Evolutionary conservation across 2,888 invertebrate genomes (phyloP), one percentile per base, ranked within the genome.

Genomic region (Heliconius erato): DNA sequence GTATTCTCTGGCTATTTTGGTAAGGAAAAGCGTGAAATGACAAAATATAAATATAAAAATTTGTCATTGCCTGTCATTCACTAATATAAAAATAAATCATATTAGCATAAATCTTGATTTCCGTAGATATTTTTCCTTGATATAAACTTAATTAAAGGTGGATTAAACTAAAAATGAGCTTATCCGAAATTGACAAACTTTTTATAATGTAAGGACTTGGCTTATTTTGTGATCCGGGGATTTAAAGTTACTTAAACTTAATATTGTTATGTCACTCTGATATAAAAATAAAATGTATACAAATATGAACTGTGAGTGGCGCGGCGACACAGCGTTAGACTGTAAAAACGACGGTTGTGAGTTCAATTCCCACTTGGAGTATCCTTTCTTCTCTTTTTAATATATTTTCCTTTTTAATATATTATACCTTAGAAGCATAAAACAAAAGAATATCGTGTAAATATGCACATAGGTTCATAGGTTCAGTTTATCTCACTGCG

Each of bases 141-240:
- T 65, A 65, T 35, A 65, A 63, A 26, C 5, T n/a, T 77, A 67
- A 77, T 77, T 40, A 77, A 65, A 65, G 28, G 28, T 65, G 77
- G 65, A 67, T 77, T 77, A 44, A 77, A 77, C n/a, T 65, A 44
- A 77, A 44, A 77, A 65, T 44, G 9, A 63, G 77, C 65, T 77
- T 76, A 76, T 11, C n/a, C 23, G 5, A 44, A 65, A 26, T 65
- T 67, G 40, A 65, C 44, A 11, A 65, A 77, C 65, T 77, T 77
- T 65, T 28, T 19, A n/a, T 67, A 77, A 77, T 44, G 35, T 65
- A 65, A 40, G 16, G 40, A 65, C 63, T 65, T 12, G 65, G 40
- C 40, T 19, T 26, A 40, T 77, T 19, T 67, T 35, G 12, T 44
- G 16, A 28, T 40, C 65, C 28, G 44, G 35, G 26, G 26, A 40